These are phyloP conservation scores for Colossoma macropomum DNA, from an alignment of 2,113 vertebrate species.

Conservation along the genomic window DNA sequence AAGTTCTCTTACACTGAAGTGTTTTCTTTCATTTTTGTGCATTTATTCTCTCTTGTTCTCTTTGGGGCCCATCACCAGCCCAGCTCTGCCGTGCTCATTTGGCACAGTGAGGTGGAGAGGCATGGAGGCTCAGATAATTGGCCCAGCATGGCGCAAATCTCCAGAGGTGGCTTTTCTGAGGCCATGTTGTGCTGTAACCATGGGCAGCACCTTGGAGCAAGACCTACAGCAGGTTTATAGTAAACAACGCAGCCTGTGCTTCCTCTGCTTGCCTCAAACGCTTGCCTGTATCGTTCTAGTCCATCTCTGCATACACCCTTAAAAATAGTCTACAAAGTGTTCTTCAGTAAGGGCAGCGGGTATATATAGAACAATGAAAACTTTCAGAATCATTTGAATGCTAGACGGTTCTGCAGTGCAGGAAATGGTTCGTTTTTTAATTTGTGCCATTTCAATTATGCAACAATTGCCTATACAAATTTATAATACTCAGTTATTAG, in stretches of 20 bases:
- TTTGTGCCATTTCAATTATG: background rate
- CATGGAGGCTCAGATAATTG: slow-evolving; percentile 51
- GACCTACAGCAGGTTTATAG: slow-evolving; percentile 19
- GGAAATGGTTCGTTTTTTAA: background rate
- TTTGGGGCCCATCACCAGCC: slow-evolving; percentile 18
- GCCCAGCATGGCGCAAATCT: slow-evolving; percentile 48
- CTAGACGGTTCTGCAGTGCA: background rate
- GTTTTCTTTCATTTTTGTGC: background rate
- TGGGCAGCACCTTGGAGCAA: slow-evolving; percentile 40
- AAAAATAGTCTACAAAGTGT: background rate
- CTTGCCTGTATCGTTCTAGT: background rate
- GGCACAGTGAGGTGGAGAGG: slow-evolving; percentile 40
- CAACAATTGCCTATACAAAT: background rate
- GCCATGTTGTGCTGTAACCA: slow-evolving; percentile 50
- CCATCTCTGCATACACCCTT: background rate
- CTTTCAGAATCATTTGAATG: background rate
- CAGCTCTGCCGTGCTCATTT: slow-evolving; percentile 38
- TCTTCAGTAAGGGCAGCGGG: background rate
- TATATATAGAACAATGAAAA: background rate
- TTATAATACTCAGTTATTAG: background rate
- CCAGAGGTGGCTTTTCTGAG: slow-evolving; percentile 51
- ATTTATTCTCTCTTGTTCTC: slow-evolving; percentile 25
- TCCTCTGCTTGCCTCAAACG: background rate
- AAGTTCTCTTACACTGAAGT: background rate
- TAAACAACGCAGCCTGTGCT: slow-evolving; percentile 22